These are phyloP conservation scores for Syrrhaptes paradoxus DNA, from an alignment of 2,113 vertebrate genomes.

Conservation along the genomic window DNA sequence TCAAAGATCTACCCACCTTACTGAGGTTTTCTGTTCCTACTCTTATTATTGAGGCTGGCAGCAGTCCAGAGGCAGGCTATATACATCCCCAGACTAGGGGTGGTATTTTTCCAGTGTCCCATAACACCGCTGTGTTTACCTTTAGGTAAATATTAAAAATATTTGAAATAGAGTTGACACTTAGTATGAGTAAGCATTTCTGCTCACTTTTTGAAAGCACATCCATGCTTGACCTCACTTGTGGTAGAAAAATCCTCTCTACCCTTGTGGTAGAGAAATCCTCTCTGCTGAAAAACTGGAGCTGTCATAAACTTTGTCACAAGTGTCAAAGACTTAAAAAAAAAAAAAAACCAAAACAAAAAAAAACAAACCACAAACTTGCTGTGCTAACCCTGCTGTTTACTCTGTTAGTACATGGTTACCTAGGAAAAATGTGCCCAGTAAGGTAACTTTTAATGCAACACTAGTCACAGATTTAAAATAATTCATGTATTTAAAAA, in stretches of 20 bases:
- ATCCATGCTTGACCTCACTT: neutral
- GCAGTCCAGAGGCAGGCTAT: neutral
- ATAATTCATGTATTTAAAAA: neutral
- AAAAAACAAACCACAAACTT: neutral
- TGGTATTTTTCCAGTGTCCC: neutral
- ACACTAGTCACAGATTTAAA: neutral
- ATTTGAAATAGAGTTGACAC: neutral
- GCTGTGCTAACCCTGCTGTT: neutral
- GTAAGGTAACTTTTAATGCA: neutral
- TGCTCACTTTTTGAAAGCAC: neutral
- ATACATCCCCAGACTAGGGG: neutral
- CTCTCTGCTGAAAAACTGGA: neutral
- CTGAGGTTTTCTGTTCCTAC: neutral
- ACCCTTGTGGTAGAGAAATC: no score
- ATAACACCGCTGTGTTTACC: neutral
- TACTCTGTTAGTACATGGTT: neutral
- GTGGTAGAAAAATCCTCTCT: neutral
- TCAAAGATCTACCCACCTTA: neutral
- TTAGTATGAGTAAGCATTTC: neutral
- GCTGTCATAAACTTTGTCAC: neutral
- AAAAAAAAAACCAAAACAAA: neutral
- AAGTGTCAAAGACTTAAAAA: neutral
- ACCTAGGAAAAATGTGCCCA: neutral
- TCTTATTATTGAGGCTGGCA: neutral
- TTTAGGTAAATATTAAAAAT: neutral